phyloP scores from a whole-genome alignment of 2,888 invertebrate species.

The Zelleria hepariella region DNA sequence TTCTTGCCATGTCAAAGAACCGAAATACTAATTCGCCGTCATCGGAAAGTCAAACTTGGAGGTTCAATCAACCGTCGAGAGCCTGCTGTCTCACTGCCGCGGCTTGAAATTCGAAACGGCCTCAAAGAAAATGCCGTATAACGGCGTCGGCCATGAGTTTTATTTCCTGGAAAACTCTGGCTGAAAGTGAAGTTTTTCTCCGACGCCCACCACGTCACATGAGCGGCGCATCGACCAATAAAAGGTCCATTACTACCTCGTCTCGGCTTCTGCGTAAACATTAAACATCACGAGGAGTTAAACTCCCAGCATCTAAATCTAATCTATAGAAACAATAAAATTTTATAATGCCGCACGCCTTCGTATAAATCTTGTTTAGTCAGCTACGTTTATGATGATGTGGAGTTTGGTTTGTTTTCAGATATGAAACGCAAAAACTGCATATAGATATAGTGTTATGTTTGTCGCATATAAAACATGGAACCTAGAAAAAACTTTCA shows the following conservation, averaged over 20 bases:
- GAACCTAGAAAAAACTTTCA: neutral
- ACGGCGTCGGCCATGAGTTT: neutral
- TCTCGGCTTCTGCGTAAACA: slow-evolving; percentile 17
- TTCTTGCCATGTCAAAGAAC: slow-evolving; percentile 2
- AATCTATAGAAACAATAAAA: neutral
- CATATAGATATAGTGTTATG: too few relatives aligned
- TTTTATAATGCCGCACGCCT: neutral
- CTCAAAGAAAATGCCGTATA: neutral
- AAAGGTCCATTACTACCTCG: slow-evolving; percentile 42
- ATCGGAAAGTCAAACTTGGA: neutral
- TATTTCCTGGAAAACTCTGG: slow-evolving; percentile 15
- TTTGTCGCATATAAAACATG: too few relatives aligned
- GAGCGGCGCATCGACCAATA: slow-evolving; percentile 36
- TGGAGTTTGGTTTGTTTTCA: neutral
- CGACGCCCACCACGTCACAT: slow-evolving; percentile 47
- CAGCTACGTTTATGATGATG: neutral
- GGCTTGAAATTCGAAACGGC: neutral
- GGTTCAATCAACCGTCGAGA: neutral
- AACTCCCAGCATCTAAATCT: neutral
- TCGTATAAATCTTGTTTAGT: neutral
- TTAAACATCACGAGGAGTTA: neutral
- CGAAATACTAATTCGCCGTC: slow-evolving; percentile 3
- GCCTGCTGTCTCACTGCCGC: neutral
- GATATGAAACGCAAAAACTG: too few relatives aligned
- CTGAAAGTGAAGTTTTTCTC: slow-evolving; percentile 43